phyloP scores from a whole-genome alignment of 2,888 invertebrate species.

The Apamea anceps region DNA sequence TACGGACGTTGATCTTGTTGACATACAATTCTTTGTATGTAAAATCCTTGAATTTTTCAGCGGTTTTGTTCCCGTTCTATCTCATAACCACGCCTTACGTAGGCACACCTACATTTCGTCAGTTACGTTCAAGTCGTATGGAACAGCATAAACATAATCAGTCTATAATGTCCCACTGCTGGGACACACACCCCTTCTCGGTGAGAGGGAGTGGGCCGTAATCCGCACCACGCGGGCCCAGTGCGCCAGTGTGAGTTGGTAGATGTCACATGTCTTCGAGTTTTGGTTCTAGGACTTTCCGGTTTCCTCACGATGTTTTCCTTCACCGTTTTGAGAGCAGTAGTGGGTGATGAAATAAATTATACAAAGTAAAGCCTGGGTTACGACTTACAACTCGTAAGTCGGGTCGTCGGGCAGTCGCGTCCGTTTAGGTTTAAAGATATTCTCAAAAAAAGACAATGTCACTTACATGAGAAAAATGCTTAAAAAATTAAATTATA shows the following conservation, averaged over 20 bases:
- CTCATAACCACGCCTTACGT: no score
- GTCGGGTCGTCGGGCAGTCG: not conserved
- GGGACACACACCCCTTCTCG: not conserved
- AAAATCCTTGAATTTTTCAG: not conserved
- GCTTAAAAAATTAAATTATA: no score
- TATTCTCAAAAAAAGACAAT: no score
- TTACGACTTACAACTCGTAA: not conserved
- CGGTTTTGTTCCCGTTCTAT: not conserved
- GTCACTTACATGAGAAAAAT: no score
- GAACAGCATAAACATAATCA: not conserved
- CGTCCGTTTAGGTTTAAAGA: no score
- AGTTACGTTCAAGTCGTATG: not conserved
- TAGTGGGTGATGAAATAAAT: not conserved
- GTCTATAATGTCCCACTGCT: not conserved
- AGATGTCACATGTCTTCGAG: not conserved
- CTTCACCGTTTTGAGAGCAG: not conserved
- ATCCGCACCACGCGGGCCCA: not conserved
- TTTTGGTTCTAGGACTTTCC: not conserved
- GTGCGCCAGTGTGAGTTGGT: not conserved
- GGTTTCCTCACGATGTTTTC: not conserved
- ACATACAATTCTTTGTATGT: not conserved
- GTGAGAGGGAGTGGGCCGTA: not conserved
- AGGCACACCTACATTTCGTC: not conserved
- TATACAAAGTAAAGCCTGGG: not conserved
- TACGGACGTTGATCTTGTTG: not conserved